Evolutionary conservation across 2,113 vertebrate species (phyloP), one percentile per base, ranked within the genome.

Genomic region (Gadus macrocephalus): DNA sequence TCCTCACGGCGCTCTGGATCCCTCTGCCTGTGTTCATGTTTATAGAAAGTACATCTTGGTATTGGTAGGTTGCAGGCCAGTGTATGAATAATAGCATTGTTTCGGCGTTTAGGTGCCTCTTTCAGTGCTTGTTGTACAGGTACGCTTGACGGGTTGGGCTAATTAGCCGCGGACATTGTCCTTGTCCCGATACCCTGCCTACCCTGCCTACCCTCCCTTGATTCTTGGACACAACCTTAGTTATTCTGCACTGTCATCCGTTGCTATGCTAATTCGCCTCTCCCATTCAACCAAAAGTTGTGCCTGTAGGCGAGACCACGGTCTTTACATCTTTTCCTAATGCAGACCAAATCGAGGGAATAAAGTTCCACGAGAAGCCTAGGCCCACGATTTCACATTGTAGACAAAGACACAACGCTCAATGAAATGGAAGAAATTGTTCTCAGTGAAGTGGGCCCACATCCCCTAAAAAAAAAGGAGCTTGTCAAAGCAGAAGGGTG

Each of bases 141-240:
- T 84, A 89, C 83, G 84, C 84, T 89, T 89, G 86, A 90, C 83
- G 87, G 83, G 84, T 79, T 67, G 73, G 81, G 84, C 83, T 88
- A 89, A 89, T 89, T 84, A 84, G 60, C 56, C 15, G 27, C 64
- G 69, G 69, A 80, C 78, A 86, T 83, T 87, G 88, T 86, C 70
- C 80, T 69, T 70, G 58, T 16, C 55, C 55, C n/a, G 55, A 17
- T n/a, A 5, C n/a, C 55, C 55, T 14, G 8, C 7, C 55, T 16
- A 58, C 55, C 15, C 55, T 17, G 17, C 1, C 55, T n/a, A 3
- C 55, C 42, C 55, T 17, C 55, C 55, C 15, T 2, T 58, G 78
- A 85, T 83, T 88, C 85, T 85, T 88, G 82, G 78, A 78, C 62
- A 25, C 70, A 87, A 72, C 70, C 58, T 71, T 65, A 68, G 73